Evolutionary conservation across 2,888 invertebrate genomes (phyloP).

Genomic region (Dolomedes plantarius): DNA sequence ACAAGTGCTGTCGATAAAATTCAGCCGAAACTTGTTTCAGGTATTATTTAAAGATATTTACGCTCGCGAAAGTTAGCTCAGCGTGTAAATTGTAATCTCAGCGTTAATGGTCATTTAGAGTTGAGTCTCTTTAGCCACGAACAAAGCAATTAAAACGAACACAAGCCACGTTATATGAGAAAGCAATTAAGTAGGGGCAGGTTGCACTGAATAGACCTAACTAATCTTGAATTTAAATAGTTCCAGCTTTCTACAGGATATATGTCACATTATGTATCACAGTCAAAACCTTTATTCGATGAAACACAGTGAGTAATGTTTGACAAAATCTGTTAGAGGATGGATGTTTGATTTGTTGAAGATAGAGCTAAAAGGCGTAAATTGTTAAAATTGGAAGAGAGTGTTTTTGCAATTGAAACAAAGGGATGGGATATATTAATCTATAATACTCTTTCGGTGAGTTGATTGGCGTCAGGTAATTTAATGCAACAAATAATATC

Average conservation of each 20-base stretch:
- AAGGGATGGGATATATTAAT: no score
- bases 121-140: constrained; percentile 14
- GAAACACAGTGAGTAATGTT: no score
- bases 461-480: no score
- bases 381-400: no score
- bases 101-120: not conserved
- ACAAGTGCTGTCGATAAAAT: not conserved
- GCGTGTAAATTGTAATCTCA: not conserved
- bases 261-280: not conserved
- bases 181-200: not conserved
- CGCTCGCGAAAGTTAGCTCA: not conserved
- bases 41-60: constrained; percentile 8
- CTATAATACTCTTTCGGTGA: no score
- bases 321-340: no score
- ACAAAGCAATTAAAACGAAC: constrained; percentile 8
- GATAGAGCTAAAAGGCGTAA: no score
- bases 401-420: no score
- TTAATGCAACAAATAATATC: no score
- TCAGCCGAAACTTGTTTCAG: not conserved
- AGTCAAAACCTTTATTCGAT: not conserved
- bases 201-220: not conserved
- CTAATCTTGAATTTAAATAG: constrained; percentile 4
- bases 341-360: no score
- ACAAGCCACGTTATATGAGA: constrained; percentile 4
- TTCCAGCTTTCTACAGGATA: not conserved